These are phyloP conservation scores for Alouatta palliata DNA, from an alignment of 2,113 vertebrate species.

Conservation along the genomic window DNA sequence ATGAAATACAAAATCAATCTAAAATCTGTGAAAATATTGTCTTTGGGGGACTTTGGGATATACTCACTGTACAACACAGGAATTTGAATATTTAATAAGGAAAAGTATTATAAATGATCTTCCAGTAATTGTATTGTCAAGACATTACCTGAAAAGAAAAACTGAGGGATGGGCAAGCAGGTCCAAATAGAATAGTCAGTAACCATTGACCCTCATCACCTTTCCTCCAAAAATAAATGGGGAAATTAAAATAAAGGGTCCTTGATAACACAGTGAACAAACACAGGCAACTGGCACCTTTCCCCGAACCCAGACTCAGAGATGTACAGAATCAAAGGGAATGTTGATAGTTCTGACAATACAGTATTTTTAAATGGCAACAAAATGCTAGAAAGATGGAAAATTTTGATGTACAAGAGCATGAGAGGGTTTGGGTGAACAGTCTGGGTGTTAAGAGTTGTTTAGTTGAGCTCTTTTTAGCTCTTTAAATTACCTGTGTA, in stretches of 20 bases:
- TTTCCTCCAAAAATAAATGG: background rate
- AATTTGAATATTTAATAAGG: slow-evolving; percentile 26
- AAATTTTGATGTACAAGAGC: background rate
- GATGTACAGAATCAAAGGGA: background rate
- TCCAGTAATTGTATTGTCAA: background rate
- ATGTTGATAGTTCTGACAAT: background rate
- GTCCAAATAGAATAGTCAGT: background rate
- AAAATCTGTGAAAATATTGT: slow-evolving; percentile 75
- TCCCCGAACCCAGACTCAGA: background rate
- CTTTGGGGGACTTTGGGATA: background rate
- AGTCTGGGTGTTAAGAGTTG: background rate
- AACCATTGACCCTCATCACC: background rate
- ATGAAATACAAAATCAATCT: slow-evolving; percentile 81
- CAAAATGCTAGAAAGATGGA: background rate
- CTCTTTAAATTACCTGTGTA: background rate
- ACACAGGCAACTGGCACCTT: background rate
- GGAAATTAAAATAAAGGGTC: slow-evolving; percentile 20
- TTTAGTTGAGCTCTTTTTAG: background rate
- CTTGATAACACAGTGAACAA: background rate
- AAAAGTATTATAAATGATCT: background rate
- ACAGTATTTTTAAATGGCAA: background rate
- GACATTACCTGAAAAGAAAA: slow-evolving; percentile 57
- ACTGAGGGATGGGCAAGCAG: slow-evolving; percentile 1
- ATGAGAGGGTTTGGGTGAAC: background rate
- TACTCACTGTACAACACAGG: background rate